These are phyloP conservation scores for Mesocentrotus franciscanus DNA, from an alignment of 53 echinoderm and acorn worm species.

Conservation along the genomic window DNA sequence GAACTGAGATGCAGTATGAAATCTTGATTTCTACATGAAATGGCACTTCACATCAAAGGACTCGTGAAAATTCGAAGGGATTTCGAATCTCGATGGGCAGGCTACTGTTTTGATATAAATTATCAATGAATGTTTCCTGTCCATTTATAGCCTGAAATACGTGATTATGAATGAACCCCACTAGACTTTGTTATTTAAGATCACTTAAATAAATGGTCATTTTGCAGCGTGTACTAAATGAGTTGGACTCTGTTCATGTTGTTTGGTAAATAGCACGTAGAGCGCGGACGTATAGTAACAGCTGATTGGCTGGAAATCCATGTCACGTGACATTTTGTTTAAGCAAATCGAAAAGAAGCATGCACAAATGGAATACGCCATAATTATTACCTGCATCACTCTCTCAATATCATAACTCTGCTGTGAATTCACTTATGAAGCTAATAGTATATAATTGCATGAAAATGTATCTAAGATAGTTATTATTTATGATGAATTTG, in stretches of 20 bases:
- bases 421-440: slow-evolving; percentile 18
- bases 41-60: not conserved
- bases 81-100: not conserved
- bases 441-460: slow-evolving; percentile 28
- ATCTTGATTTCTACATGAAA: not conserved
- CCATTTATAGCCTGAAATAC: slow-evolving; percentile 36
- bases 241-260: not conserved
- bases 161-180: not conserved
- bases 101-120: not conserved
- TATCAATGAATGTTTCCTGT: not conserved
- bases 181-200: not conserved
- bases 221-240: not conserved
- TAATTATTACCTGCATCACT: not conserved
- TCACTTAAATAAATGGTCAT: not conserved
- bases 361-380: not conserved
- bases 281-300: not conserved
- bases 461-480: slow-evolving; percentile 53
- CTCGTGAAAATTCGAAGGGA: not conserved
- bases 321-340: slow-evolving; percentile 24
- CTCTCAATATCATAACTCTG: not conserved
- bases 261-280: not conserved
- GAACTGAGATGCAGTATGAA: not conserved
- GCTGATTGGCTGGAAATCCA: slow-evolving; percentile 17
- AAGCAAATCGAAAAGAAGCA: not conserved
- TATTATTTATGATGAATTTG: slow-evolving; percentile 60